Conservation (phyloP, 1,140 invertebrate species). For the Uloborus diversus region DNA sequence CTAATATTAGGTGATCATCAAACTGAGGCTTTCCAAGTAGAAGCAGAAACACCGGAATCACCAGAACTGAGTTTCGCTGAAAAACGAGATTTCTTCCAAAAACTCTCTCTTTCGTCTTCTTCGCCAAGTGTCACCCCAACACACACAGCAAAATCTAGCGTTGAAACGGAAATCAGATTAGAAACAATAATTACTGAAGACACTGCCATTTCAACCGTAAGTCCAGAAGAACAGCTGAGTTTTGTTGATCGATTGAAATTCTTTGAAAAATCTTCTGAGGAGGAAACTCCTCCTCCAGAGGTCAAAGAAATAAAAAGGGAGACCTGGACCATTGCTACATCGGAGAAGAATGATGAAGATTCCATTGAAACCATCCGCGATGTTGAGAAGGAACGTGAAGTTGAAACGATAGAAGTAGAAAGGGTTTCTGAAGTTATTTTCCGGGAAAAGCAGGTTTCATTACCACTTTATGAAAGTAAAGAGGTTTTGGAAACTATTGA, state of each 20-base stretch:
- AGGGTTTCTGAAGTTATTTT: neutral
- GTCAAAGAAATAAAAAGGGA: slow-evolving; percentile 46
- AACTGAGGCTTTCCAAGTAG: neutral
- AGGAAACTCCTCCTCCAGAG: neutral
- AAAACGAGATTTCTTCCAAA: slow-evolving; percentile 55
- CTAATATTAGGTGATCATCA: slow-evolving; percentile 14
- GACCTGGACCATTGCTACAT: slow-evolving; percentile 22
- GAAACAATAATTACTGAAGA: neutral
- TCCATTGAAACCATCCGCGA: neutral
- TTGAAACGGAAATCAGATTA: neutral
- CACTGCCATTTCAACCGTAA: neutral
- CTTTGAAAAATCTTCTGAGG: slow-evolving; percentile 32
- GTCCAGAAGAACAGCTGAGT: slow-evolving; percentile 43
- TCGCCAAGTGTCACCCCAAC: slow-evolving; percentile 19
- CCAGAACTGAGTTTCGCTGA: slow-evolving; percentile 52
- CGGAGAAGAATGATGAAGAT: neutral
- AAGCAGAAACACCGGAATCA: neutral
- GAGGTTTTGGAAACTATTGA: slow-evolving; percentile 31
- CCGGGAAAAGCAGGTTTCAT: slow-evolving; percentile 23
- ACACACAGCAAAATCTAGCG: slow-evolving; percentile 9
- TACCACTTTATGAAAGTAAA: slow-evolving; percentile 48
- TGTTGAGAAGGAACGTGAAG: slow-evolving; percentile 20
- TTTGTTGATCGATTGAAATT: slow-evolving; percentile 46
- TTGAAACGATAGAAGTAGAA: slow-evolving; percentile 31
- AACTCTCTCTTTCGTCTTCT: slow-evolving; percentile 29